These are phyloP conservation scores for Drosophila ogumai DNA, from an alignment of 1,140 invertebrate genomes.

Conservation along the genomic window DNA sequence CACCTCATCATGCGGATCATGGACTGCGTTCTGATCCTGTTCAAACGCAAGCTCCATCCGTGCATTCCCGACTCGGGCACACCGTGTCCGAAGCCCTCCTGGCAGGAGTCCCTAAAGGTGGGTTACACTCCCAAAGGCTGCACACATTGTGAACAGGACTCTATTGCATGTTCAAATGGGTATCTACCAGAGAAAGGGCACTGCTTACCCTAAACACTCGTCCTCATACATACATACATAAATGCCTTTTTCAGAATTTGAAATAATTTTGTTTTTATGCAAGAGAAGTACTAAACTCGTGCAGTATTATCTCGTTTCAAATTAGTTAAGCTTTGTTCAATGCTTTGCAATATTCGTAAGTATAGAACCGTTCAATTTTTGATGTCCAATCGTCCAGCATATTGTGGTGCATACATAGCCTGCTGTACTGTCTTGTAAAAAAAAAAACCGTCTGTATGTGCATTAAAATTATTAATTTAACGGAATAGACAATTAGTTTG, in stretches of 20 bases:
- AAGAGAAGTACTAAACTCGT: neutral
- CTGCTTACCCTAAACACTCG: neutral
- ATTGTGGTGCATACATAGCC: too few relatives aligned
- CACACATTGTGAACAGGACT: neutral
- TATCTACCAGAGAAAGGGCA: too few relatives aligned
- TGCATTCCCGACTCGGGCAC: constrained; percentile 92
- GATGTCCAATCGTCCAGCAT: too few relatives aligned
- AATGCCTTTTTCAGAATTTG: neutral
- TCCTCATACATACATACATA: too few relatives aligned
- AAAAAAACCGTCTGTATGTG: too few relatives aligned
- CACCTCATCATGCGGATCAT: constrained; percentile 99
- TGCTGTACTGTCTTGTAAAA: too few relatives aligned
- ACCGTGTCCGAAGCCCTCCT: constrained; percentile 96
- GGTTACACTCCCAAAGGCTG: neutral
- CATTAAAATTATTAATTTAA: neutral
- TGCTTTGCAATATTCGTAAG: too few relatives aligned
- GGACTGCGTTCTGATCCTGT: constrained; percentile 97
- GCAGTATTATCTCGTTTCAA: neutral
- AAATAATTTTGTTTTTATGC: neutral
- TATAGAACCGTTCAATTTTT: too few relatives aligned
- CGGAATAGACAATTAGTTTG: neutral
- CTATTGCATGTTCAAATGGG: neutral
- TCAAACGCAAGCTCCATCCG: constrained; percentile 94
- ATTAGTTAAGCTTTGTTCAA: neutral
- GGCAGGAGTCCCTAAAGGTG: constrained; percentile 97